Evolutionary conservation across 2,113 vertebrate genomes (phyloP), one percentile per base, ranked within the genome.

Genomic region (Centropristis striata): DNA sequence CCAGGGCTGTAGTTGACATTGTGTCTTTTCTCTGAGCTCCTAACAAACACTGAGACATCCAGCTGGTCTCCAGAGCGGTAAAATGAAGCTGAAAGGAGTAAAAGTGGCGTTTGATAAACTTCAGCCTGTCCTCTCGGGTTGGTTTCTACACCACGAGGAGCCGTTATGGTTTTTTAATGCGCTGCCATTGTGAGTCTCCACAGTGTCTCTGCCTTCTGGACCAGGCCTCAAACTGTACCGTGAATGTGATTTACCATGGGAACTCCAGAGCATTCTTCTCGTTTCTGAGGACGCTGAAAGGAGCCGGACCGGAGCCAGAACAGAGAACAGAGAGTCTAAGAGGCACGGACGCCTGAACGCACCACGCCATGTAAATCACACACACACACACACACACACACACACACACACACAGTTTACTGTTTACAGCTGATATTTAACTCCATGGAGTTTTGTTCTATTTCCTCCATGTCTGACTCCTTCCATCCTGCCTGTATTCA

Each of bases 191-290:
- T 60, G 57, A 61, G 18, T 71, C 59, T 49, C 36, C 70, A 49
- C 75, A 57, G 66, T 51, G 71, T 55, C 55, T 66, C 64, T 63
- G 74, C 69, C 55, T 84, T 63, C 78, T 77, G 51, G 79, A 73
- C 36, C 78, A 78, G 83, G 78, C 78, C 75, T 83, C n/a, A 75
- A 69, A 91, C 89, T 85, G 88, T 84, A 92, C 92, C 87, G 86
- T 16, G 83, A 88, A 80, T 80, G 88, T 89, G 89, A 92, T 92
- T 93, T 93, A 91, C 89, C 88, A 86, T 92, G 86, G 89, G 90
- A 93, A 92, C 92, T 88, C 78, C 20, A 51, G 72, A 75, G 85
- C 84, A 90, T 88, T 90, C 90, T 88, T 80, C 84, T 86, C 60
- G 81, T 89, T 88, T 90, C 85, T 78, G 80, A 86, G 53, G 69